Conservation (phyloP, 2,113 vertebrate genomes). For the Macroglossus sobrinus region DNA sequence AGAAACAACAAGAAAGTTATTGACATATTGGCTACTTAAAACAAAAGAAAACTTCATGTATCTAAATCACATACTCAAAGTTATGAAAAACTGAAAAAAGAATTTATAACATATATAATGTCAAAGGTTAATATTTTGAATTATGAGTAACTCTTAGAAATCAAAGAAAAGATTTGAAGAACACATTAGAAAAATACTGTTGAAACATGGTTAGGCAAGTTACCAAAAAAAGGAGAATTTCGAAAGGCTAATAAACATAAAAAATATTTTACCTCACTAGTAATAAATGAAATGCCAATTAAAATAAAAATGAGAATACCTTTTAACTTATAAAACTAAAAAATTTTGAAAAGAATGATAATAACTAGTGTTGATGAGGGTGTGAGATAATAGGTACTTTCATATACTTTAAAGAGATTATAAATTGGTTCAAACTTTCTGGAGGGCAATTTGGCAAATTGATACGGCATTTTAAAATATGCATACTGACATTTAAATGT, state of each 20-base stretch:
- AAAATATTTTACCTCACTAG: constrained; percentile 22
- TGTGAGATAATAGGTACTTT: constrained; percentile 23
- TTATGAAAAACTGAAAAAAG: background rate
- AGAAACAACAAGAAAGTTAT: background rate
- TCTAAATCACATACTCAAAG: background rate
- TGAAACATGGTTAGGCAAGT: constrained; percentile 18
- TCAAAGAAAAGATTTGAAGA: background rate
- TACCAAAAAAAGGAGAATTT: background rate
- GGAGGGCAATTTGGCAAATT: constrained; percentile 48
- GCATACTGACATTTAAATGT: background rate
- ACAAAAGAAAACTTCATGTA: background rate
- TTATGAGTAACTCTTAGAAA: background rate
- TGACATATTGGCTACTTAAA: background rate
- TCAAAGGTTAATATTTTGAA: background rate
- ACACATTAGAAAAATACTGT: background rate
- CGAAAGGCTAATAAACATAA: constrained; percentile 9
- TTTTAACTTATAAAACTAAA: constrained; percentile 45
- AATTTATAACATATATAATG: background rate
- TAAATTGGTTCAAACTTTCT: constrained; percentile 22
- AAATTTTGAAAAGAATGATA: constrained; percentile 47
- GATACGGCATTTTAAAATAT: constrained; percentile 37
- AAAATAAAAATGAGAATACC: constrained; percentile 51
- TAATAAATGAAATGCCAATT: constrained; percentile 34
- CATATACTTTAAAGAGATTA: constrained; percentile 5
- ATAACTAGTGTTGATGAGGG: constrained; percentile 2